These are phyloP conservation scores for Alligator mississippiensis DNA, from an alignment of 2,113 vertebrate genomes.

Conservation along the genomic window DNA sequence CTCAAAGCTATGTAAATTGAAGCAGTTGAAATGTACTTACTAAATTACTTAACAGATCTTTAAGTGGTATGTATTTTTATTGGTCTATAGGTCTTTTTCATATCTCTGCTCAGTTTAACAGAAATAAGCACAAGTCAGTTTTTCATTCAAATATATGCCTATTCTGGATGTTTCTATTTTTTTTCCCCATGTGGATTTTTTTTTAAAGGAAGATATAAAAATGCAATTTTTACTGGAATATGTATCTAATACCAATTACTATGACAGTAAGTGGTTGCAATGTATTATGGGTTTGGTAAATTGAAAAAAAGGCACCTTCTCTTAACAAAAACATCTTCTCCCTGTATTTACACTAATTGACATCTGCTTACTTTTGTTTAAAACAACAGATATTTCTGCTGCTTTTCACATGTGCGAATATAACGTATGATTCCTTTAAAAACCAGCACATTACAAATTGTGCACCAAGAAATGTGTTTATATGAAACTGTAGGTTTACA, in stretches of 20 bases:
- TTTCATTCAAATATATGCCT: not conserved
- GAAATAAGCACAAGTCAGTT: not conserved
- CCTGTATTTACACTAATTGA: constrained; percentile 7
- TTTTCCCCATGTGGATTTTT: not conserved
- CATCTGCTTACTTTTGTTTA: constrained; percentile 16
- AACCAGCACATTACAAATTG: not conserved
- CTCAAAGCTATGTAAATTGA: constrained; percentile 37
- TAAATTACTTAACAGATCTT: constrained; percentile 51
- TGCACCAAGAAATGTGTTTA: not conserved
- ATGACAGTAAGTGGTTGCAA: not conserved
- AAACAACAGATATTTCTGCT: not conserved
- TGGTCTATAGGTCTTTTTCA: constrained; percentile 33
- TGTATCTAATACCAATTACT: not conserved
- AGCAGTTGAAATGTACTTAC: constrained; percentile 43
- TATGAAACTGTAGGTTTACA: not conserved
- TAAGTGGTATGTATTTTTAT: not conserved
- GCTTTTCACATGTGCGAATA: constrained; percentile 1
- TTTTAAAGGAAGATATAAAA: not conserved
- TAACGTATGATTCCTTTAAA: not conserved
- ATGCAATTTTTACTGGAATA: not conserved
- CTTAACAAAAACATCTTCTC: not conserved
- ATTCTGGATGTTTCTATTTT: not conserved
- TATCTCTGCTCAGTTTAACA: constrained; percentile 22
- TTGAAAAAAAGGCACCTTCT: not conserved
- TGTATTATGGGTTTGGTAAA: not conserved